A percentile compares a stretch with the other conserved stretches of the same genome.
These are phyloP conservation scores for Amblyraja radiata DNA, from an alignment of 2,797 vertebrate genomes.

Conservation along the genomic window DNA sequence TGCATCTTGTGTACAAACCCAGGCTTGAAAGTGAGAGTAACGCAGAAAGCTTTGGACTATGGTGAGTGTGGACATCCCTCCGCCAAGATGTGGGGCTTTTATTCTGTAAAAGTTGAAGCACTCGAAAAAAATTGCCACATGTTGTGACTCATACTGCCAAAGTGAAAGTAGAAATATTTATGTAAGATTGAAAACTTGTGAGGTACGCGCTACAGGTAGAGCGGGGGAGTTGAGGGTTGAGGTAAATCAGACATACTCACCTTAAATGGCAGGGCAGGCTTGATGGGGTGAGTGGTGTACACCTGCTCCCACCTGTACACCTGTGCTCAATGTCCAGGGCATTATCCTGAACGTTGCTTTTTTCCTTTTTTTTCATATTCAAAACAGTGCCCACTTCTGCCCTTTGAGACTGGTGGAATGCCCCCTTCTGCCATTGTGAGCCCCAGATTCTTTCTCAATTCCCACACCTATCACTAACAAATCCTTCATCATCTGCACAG, in stretches of 20 bases:
- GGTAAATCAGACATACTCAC: no score
- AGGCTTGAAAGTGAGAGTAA: slow-evolving; percentile 58
- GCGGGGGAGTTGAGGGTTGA: no score
- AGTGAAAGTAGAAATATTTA: no score
- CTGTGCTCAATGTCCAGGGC: not conserved
- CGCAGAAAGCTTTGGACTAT: slow-evolving; percentile 63
- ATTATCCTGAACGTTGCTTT: not conserved
- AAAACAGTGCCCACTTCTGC: not conserved
- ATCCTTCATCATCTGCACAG: not conserved
- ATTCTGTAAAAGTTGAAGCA: no score
- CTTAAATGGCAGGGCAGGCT: no score
- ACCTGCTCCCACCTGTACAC: not conserved
- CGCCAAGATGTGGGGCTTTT: no score
- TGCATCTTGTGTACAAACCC: slow-evolving; percentile 47
- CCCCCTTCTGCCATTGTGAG: no score
- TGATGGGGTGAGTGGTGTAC: no score
- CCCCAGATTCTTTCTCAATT: not conserved
- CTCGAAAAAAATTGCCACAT: not conserved
- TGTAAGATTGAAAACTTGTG: no score
- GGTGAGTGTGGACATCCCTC: slow-evolving; percentile 46
- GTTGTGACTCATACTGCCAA: not conserved
- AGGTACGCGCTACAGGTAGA: no score
- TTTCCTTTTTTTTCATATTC: not conserved
- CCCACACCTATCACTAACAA: not conserved
- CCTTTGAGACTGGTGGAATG: not conserved